Percentiles rank a stretch among this genome's conserved stretches.
These are phyloP conservation scores for Paratrypauchen microcephalus DNA, from an alignment of 2,797 vertebrate species.

Conservation along the genomic window DNA sequence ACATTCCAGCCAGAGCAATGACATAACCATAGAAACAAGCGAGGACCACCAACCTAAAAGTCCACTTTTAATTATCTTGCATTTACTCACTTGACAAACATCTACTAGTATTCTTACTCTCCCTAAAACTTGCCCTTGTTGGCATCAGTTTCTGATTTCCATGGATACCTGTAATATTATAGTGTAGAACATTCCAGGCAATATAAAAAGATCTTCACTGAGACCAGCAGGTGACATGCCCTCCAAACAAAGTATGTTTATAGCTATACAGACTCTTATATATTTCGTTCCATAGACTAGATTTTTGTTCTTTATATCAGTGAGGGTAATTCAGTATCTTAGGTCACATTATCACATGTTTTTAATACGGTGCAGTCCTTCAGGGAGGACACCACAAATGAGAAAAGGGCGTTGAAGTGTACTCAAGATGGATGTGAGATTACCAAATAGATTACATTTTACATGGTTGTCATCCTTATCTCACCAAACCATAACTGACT, in stretches of 20 bases:
- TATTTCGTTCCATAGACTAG: neutral
- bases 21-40: no score
- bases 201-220: no score
- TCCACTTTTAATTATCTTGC: no score
- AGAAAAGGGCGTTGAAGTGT: slow-evolving; percentile 30
- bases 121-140: neutral
- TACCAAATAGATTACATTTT: slow-evolving; percentile 28
- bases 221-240: no score
- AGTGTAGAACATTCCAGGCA: no score
- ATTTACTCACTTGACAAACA: no score
- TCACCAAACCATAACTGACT: slow-evolving; percentile 27
- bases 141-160: neutral
- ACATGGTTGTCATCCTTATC: slow-evolving; percentile 39
- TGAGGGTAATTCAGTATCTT: neutral
- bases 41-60: no score
- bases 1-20: no score
- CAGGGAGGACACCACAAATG: slow-evolving; percentile 9
- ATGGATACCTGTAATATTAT: neutral
- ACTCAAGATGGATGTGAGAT: slow-evolving; percentile 44
- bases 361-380: neutral
- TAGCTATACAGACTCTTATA: neutral
- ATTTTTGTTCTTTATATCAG: neutral
- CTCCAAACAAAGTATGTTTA: neutral
- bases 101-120: no score
- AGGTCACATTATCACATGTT: slow-evolving; percentile 2